A percentile compares a stretch with the other conserved stretches of the same genome.
These are phyloP conservation scores for Clarias macrocephalus DNA, from an alignment of 2,113 vertebrate genomes.

Conservation along the genomic window DNA sequence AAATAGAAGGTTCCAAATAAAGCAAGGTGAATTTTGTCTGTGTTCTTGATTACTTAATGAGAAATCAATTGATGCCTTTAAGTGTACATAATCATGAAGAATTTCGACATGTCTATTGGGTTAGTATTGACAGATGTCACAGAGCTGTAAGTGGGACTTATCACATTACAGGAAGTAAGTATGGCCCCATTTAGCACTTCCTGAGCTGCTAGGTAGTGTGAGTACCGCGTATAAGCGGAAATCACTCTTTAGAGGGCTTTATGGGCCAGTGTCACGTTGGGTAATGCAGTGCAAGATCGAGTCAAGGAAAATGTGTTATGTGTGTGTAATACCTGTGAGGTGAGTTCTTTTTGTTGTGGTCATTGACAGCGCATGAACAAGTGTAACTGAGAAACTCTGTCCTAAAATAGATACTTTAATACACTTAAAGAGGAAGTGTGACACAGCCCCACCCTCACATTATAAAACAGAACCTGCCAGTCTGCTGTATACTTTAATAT, in stretches of 20 bases:
- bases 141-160: slow-evolving; percentile 32
- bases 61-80: background rate
- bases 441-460: slow-evolving; percentile 32
- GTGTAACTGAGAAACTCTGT: background rate
- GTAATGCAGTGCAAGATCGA: background rate
- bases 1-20: background rate
- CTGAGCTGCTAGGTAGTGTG: slow-evolving; percentile 40
- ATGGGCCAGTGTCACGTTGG: slow-evolving; percentile 2
- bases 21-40: background rate
- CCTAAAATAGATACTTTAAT: background rate
- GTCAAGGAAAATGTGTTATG: background rate
- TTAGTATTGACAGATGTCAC: slow-evolving; percentile 27
- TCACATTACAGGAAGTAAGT: slow-evolving; percentile 48
- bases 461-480: slow-evolving; percentile 36
- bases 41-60: background rate
- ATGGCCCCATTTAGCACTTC: slow-evolving; percentile 52
- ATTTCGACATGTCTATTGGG: background rate
- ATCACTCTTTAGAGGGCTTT: slow-evolving; percentile 22
- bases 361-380: background rate
- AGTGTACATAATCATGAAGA: background rate
- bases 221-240: slow-evolving; percentile 31
- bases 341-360: slow-evolving; percentile 9
- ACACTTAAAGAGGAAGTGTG: slow-evolving; percentile 34
- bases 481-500: slow-evolving; percentile 25
- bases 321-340: slow-evolving; percentile 5